A percentile compares a stretch with the other conserved stretches of the same genome.
These are phyloP conservation scores for Spilarctia lutea DNA, from an alignment of 2,888 invertebrate species.

Conservation along the genomic window DNA sequence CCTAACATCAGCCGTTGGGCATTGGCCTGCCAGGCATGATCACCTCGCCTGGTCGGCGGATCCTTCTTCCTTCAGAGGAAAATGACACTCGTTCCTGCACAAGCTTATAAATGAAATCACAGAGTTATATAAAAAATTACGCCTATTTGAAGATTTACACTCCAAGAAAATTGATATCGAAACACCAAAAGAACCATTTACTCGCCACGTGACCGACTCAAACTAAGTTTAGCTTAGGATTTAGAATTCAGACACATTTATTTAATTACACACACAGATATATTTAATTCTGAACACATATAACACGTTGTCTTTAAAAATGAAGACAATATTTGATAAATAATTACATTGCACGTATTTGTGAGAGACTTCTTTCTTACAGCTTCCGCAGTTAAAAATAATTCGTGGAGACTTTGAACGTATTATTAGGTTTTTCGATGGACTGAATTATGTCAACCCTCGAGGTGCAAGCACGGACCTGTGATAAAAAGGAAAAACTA, in stretches of 20 bases:
- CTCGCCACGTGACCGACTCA: background rate
- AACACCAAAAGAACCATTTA: background rate
- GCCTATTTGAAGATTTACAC: background rate
- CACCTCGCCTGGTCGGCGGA: no score
- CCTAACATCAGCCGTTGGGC: no score
- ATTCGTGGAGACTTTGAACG: background rate
- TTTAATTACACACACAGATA: no score
- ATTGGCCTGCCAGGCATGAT: no score
- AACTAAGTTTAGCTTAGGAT: background rate
- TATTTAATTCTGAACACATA: no score
- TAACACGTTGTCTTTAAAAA: no score
- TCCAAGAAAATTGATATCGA: background rate
- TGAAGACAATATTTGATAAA: background rate
- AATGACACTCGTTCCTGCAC: no score
- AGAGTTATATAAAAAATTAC: no score
- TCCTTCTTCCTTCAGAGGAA: no score
- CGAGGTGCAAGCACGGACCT: background rate
- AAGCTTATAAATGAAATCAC: no score
- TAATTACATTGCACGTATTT: background rate
- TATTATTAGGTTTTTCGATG: conserved; percentile 1
- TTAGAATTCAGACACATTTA: no score
- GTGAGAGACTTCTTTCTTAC: background rate
- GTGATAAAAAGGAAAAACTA: background rate
- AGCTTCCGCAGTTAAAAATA: background rate
- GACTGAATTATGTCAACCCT: conserved; percentile 1